Evolutionary conservation across 2,797 vertebrate species (phyloP), one percentile per base, ranked within the genome.

Genomic region (Denticeps clupeoides): DNA sequence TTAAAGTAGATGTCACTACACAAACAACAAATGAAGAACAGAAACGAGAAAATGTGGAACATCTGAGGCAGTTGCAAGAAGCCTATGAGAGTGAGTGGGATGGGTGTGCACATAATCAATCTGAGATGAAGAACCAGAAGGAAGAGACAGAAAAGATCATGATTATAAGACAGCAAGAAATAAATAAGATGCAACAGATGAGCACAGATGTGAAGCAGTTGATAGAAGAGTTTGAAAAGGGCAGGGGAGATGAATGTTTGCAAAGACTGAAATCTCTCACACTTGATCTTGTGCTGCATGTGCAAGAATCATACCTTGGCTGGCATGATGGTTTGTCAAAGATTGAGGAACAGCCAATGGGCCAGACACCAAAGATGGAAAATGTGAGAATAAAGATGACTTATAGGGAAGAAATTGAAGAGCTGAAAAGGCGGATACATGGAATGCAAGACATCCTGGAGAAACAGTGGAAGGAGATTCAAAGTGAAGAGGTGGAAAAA

Each of bases 391-490:
- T 13, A 71, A 13, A 58, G 1, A 52, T 41, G 50, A 56, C 15
- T 1, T 60, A 77, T 13, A 60, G 38, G 1, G 63, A 53, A 10
- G 68, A 71, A 23, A 71, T 78, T 3, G 37, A 61, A 41, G 58
- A 64, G 7, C 68, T 78, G 60, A 73, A 64, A 33, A 6, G 23
- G 15, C 60, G 47, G 12, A 59, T 69, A 29, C 44, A 64, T 11
- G 51, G 67, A 22, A 62, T 73, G 24, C 72, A 41, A 62, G 63
- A 41, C 11, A 62, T 63, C 11, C 45, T 75, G 12, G 62, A 73
- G 49, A 62, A 51, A 46, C 63, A 61, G 51, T 25, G 75, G 1
- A 43, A 59, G 25, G 41, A 45, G 4, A 51, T 73, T 18, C 57
- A 58, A 16, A 46, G 33, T 21, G 51, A 54, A 27, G 29, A 47